phyloP scores from a whole-genome alignment of 2,113 vertebrate species.

The Aplodontia rufa region DNA sequence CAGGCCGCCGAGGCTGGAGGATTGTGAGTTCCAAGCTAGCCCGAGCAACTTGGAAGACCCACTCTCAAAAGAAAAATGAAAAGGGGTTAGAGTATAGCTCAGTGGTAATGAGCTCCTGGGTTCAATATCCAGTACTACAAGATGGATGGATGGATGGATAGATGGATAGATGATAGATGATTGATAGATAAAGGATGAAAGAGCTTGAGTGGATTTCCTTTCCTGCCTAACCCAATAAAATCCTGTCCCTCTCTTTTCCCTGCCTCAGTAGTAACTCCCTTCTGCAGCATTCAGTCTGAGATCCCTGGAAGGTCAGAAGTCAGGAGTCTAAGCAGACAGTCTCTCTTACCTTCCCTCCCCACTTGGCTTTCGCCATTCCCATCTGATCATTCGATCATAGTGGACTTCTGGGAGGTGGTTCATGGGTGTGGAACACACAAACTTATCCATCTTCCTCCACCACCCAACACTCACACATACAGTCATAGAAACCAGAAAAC shows the following conservation, averaged over 20 bases:
- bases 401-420: background rate
- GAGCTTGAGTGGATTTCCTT: background rate
- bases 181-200: no score
- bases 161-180: no score
- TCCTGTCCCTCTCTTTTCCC: background rate
- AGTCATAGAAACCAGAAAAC: background rate
- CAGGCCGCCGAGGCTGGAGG: background rate
- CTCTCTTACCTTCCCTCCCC: background rate
- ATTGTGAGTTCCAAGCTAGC: background rate
- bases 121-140: no score
- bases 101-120: no score
- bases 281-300: background rate
- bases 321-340: background rate
- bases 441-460: background rate
- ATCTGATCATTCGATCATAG: background rate
- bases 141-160: no score
- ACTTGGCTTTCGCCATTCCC: background rate
- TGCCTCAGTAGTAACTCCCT: background rate
- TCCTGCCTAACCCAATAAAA: background rate
- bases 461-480: background rate
- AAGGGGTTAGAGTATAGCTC: background rate
- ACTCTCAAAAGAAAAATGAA: background rate
- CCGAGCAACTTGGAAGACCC: background rate
- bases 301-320: background rate
- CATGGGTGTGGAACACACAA: background rate